These are phyloP conservation scores for Cantharis flavilabris DNA, from an alignment of 2,888 invertebrate species.

Conservation along the genomic window DNA sequence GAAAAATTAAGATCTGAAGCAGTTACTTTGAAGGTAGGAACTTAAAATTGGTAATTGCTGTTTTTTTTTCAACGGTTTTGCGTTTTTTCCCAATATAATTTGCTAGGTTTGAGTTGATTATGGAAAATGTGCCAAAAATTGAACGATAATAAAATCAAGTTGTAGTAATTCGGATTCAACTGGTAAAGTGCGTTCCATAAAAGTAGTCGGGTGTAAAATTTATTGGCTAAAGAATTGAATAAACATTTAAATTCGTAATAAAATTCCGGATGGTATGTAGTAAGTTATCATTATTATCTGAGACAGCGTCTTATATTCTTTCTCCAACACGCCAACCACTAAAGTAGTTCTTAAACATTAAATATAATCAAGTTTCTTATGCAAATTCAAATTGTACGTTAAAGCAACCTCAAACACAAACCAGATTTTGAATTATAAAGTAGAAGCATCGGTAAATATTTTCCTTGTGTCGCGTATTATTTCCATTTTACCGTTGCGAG, in stretches of 20 bases:
- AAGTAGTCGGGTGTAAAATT: neutral
- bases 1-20: no score
- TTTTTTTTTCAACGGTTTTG: no score
- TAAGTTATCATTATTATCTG: neutral
- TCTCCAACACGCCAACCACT: neutral
- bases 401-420: neutral
- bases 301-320: neutral
- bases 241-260: neutral
- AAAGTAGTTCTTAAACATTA: neutral
- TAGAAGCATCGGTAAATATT: neutral
- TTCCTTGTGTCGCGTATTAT: neutral
- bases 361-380: neutral
- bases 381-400: neutral
- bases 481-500: neutral
- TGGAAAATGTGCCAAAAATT: neutral
- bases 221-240: neutral
- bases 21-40: no score
- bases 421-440: neutral
- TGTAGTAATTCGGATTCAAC: neutral
- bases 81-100: neutral
- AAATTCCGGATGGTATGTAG: neutral
- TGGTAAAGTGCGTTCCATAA: neutral
- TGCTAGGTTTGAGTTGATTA: neutral
- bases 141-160: neutral
- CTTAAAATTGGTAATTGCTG: no score